Percentiles rank a stretch among this genome's conserved stretches.
These are phyloP conservation scores for Megalops atlanticus DNA, from an alignment of 2,113 vertebrate genomes.

Conservation along the genomic window DNA sequence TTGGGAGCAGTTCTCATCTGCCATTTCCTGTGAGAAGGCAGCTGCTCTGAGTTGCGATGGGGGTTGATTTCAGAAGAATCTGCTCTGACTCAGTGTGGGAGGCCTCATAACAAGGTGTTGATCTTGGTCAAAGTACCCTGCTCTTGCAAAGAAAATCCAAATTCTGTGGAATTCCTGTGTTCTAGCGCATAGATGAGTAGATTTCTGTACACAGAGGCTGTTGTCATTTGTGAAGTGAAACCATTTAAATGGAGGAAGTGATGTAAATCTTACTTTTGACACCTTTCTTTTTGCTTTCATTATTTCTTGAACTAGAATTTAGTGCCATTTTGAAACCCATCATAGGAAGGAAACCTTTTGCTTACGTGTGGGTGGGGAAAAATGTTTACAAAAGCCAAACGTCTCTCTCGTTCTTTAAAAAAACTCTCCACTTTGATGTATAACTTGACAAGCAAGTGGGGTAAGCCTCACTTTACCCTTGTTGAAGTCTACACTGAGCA, in stretches of 20 bases:
- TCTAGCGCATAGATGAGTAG: no score
- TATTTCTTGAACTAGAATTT: no score
- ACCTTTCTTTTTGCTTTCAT: no score
- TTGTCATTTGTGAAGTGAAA: no score
- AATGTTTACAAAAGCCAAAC: neutral
- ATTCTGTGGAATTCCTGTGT: no score
- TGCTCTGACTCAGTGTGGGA: neutral
- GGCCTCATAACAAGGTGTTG: neutral
- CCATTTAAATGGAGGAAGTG: no score
- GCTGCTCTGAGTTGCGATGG: neutral
- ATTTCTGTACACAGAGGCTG: no score
- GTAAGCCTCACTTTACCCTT: neutral
- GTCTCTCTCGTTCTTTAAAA: neutral
- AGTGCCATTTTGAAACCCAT: no score
- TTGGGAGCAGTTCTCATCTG: neutral
- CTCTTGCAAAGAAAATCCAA: no score
- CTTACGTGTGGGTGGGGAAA: neutral
- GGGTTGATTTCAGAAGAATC: neutral
- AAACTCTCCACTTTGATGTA: neutral
- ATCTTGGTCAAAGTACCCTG: no score
- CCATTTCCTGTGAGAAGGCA: conserved; percentile 4
- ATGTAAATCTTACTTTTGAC: no score
- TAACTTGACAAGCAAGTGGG: neutral
- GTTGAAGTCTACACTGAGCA: neutral
- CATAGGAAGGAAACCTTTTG: no score